Percentiles rank a stretch among this genome's conserved stretches.
phyloP scores from a whole-genome alignment of 2,113 vertebrate species.

The Entelurus aequoreus region DNA sequence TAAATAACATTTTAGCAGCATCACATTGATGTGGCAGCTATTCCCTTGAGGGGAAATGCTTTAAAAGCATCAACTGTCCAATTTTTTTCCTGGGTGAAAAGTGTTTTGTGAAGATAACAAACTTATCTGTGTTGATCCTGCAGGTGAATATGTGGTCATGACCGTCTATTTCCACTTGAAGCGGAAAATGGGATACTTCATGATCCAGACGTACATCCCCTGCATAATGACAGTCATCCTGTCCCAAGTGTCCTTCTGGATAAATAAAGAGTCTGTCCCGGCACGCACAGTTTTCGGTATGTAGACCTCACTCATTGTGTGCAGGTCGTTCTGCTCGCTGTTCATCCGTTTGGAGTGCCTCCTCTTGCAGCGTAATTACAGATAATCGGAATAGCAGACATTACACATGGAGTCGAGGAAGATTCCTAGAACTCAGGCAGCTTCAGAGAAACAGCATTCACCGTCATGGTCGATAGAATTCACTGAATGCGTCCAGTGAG shows the following conservation, averaged over 20 bases:
- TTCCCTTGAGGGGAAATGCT: slow-evolving; percentile 10
- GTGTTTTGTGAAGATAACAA: slow-evolving; percentile 18
- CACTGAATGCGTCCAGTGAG: no score
- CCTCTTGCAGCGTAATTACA: slow-evolving; percentile 11
- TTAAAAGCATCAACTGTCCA: slow-evolving; percentile 12
- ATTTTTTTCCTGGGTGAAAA: slow-evolving; percentile 15
- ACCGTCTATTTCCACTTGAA: slow-evolving; percentile 94
- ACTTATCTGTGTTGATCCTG: slow-evolving; percentile 41
- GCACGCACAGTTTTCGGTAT: slow-evolving; percentile 97
- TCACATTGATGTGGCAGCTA: background rate
- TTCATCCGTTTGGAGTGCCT: slow-evolving; percentile 19
- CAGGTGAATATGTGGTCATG: slow-evolving; percentile 99
- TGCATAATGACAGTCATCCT: slow-evolving; percentile 99
- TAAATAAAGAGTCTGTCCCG: slow-evolving; percentile 98
- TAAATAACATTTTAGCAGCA: slow-evolving; percentile 8
- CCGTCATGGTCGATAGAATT: no score
- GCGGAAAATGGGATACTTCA: slow-evolving; percentile 99
- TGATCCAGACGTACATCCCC: slow-evolving; percentile 99
- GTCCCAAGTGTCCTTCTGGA: slow-evolving; percentile 99
- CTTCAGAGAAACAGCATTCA: no score
- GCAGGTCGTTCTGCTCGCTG: slow-evolving; percentile 15
- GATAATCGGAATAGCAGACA: background rate
- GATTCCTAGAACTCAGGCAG: no score
- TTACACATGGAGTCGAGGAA: background rate
- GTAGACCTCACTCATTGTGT: slow-evolving; percentile 54